phyloP scores from a whole-genome alignment of 2,888 invertebrate species.

The Pachydiplax longipennis region DNA sequence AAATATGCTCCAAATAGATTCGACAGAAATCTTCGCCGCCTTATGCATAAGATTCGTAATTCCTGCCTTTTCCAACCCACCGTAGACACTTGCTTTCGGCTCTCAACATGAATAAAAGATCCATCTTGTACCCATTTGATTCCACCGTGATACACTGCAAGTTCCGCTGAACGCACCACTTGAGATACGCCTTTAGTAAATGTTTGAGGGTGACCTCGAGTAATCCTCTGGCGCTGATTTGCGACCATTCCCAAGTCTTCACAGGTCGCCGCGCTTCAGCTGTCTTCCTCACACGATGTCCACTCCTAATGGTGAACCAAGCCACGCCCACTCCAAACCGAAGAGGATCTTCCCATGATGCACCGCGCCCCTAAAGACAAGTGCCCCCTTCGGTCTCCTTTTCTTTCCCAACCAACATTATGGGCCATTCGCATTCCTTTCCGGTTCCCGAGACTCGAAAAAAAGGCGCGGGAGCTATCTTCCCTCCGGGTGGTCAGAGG shows the following conservation, averaged over 20 bases:
- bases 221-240: neutral
- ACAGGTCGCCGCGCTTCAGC: neutral
- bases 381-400: neutral
- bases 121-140: neutral
- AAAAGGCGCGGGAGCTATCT: neutral
- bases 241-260: neutral
- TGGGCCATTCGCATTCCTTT: conserved; percentile 20
- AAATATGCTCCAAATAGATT: too few relatives aligned
- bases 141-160: neutral
- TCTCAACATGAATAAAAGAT: neutral
- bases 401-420: neutral
- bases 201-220: neutral
- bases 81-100: too few relatives aligned
- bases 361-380: neutral
- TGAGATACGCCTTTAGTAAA: neutral
- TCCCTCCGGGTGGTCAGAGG: neutral
- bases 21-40: too few relatives aligned
- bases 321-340: neutral
- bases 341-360: conserved; percentile 11
- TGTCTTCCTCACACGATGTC: conserved; percentile 16
- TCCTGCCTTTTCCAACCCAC: too few relatives aligned
- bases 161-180: neutral
- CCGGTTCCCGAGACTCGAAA: neutral
- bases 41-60: too few relatives aligned
- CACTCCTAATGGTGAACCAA: conserved; percentile 18